phyloP scores from a whole-genome alignment of 2,113 vertebrate species.

The Tachuris rubrigastra region DNA sequence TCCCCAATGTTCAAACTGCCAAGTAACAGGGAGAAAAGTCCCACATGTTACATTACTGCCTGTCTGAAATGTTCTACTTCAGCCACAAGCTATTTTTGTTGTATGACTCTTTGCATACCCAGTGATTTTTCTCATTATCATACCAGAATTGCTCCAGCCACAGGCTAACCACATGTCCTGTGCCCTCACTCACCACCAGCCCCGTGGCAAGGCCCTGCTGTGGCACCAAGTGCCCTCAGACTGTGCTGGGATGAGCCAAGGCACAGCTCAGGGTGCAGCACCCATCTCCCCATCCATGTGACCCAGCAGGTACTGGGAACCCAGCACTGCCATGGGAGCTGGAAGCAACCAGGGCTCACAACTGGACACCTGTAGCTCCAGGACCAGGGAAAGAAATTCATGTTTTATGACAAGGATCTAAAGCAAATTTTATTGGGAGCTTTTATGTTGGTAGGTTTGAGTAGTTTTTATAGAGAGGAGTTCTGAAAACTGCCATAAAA shows the following conservation, averaged over 20 bases:
- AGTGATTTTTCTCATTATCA: neutral
- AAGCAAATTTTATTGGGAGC: conserved; percentile 81
- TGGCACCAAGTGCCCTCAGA: fast-evolving
- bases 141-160: neutral
- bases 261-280: neutral
- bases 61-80: fast-evolving
- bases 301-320: neutral
- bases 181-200: neutral
- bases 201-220: neutral
- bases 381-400: conserved; percentile 42
- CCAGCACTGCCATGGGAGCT: neutral
- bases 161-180: neutral
- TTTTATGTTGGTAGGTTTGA: conserved; percentile 77
- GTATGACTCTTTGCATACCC: neutral
- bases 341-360: neutral
- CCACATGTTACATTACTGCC: fast-evolving
- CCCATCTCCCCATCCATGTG: neutral
- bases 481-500: conserved; percentile 80
- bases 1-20: neutral
- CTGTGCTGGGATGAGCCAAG: neutral
- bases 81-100: neutral
- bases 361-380: conserved; percentile 47
- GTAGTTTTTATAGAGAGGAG: conserved; percentile 80
- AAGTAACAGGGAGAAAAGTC: neutral
- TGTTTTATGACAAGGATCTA: conserved; percentile 73